Evolutionary conservation across 1,140 invertebrate species (phyloP), one percentile per base, ranked within the genome.

Genomic region (Berghia stephanieae): DNA sequence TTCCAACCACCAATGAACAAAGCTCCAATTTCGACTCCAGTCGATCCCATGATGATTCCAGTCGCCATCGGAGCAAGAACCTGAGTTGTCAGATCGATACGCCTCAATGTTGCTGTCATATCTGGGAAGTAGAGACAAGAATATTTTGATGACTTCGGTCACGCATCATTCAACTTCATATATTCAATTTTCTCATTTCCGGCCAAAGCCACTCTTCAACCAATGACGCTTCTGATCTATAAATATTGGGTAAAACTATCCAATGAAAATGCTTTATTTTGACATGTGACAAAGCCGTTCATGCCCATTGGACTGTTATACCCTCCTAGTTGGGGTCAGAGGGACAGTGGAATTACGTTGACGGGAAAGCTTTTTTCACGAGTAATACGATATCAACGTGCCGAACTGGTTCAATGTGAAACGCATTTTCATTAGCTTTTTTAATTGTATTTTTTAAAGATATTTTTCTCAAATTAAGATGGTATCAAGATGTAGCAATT

Each of bases 1-100:
- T 92, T 92, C 91, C 91, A 92, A 18, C 27, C 78, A 8, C 88
- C 90, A 40, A 92, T 90, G 60, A 91, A 86, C 3, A 87, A 71
- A 10, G 89, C 89, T 16, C 88, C 86, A 49, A 84, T 79, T 24
- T 87, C 78, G 21, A 85, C 46, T 13, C 82, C 79, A n/a, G 79
- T 68, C 60, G 80, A 86, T 10, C 78, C 81, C 84, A 90, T 90
- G 21, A 92, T 83, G 55, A 90, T 86, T n/a, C 91, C 91, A 1
- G 90, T 90, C 18, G 87, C 81, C 10, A 91, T 81, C 16, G 91
- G 91, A 8, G 91, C 90, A 38, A 91, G 73, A 31, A 91, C 88
- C 63, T 87, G 85, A 16, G 86, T 89, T 5, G 84, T 84, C 49
- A 91, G 81, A 78, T 92, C 91, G 43, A 92, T 91, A 5, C 89